phyloP scores from a whole-genome alignment of 2,113 vertebrate species.

The Tragulus kanchil region DNA sequence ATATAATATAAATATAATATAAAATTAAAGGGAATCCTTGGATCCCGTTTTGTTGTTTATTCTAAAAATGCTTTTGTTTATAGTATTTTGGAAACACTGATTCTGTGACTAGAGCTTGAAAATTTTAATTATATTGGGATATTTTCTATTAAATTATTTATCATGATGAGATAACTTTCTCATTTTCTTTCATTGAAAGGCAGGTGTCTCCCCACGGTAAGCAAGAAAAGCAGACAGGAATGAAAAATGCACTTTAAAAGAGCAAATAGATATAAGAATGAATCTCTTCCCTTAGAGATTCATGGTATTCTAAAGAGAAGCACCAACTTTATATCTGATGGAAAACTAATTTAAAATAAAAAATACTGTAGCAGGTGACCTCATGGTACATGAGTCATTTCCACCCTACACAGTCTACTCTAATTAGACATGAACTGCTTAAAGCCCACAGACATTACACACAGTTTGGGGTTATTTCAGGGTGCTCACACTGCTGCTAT shows the following conservation, averaged over 20 bases:
- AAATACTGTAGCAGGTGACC: conserved; percentile 26
- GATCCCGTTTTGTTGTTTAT: conserved; percentile 14
- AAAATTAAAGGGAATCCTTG: neutral
- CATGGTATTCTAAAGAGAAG: neutral
- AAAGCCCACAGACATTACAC: conserved; percentile 31
- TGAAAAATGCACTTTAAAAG: conserved; percentile 49
- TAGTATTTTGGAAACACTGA: neutral
- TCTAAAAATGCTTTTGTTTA: conserved; percentile 16
- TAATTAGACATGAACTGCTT: conserved; percentile 37
- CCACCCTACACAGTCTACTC: neutral
- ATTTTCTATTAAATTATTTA: conserved; percentile 61
- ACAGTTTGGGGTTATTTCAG: neutral
- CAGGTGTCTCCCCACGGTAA: neutral
- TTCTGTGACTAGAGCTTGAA: conserved; percentile 22
- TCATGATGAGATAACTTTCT: neutral
- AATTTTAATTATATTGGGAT: conserved; percentile 10
- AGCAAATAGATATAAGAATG: conserved; percentile 5
- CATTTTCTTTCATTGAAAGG: conserved; percentile 39
- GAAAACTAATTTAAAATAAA: conserved; percentile 54
- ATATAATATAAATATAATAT: too few species aligned
- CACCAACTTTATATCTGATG: neutral
- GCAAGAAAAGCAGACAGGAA: conserved; percentile 30
- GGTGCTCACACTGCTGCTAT: neutral
- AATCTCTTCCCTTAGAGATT: neutral
- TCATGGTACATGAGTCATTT: conserved; percentile 47